Evolutionary conservation across 2,888 invertebrate genomes (phyloP).

Genomic region (Rotaria sp.): DNA sequence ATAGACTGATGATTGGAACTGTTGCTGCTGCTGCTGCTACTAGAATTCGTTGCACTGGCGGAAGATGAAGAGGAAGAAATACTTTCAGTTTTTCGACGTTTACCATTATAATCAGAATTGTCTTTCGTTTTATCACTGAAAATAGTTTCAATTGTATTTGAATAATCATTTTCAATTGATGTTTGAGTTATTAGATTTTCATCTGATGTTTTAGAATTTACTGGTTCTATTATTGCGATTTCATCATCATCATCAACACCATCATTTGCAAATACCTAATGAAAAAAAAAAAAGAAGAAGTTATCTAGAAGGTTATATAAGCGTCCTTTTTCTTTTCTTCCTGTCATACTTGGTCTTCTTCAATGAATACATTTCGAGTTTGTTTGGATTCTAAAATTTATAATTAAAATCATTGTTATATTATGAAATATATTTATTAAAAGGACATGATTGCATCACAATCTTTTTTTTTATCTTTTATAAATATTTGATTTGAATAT

Average conservation of each 20-base stretch:
- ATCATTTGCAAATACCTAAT: background rate
- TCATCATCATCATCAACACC: background rate
- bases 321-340: background rate
- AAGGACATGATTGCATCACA: too few relatives aligned
- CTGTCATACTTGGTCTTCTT: background rate
- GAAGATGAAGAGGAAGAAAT: background rate
- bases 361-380: background rate
- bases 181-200: background rate
- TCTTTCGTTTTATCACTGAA: background rate
- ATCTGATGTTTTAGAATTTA: background rate
- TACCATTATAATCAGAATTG: background rate
- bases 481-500: too few relatives aligned
- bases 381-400: background rate
- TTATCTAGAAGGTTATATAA: too few relatives aligned
- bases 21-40: background rate
- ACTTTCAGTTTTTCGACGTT: background rate
- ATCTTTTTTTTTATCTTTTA: too few relatives aligned
- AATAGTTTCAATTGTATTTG: background rate
- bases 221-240: background rate
- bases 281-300: too few relatives aligned
- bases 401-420: background rate
- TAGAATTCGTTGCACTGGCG: background rate
- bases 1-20: background rate
- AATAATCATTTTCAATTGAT: background rate
- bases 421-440: too few relatives aligned